Evolutionary conservation across 1,140 invertebrate species (phyloP), one percentile per base, ranked within the genome.

Genomic region (Drosophila micromelanica): DNA sequence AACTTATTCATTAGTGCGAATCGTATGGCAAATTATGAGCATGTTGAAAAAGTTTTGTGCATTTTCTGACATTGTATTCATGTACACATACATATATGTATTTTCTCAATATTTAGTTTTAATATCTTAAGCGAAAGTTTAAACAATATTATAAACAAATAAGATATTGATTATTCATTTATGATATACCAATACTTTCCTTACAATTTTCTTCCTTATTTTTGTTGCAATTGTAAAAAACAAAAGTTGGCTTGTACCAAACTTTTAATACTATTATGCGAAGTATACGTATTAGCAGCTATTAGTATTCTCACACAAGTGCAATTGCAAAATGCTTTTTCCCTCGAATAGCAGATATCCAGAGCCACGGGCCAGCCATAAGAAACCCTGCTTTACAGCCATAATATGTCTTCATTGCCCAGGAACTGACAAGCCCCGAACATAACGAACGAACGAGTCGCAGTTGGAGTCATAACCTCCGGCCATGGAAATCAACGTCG

Each of bases 371-470:
- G 76, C 45, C 57, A 54, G 59, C 59, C 35, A 17, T 46, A 49
- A 42, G 57, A 59, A 59, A 35, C 30, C n/a, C 63, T 35, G 59
- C 20, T 48, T 48, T 15, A 54, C 52, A 12, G 54, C 48, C 73
- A 69, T 67, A 74, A 77, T 81, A 81, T 77, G 70, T 81, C 79
- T 81, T 81, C 79, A 70, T 81, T 81, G 73, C n/a, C 32, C 55
- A 46, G 63, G 43, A 73, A 77, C 78, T 77, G 78, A 69, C 63
- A 73, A 52, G 64, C 43, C 42, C 13, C 38, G 5, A 43, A 54
- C 68, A 64, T 9, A 51, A 30, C 62, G 56, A 68, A 30, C 62
- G 56, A 68, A 57, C 72, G 56, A 61, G 43, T 57, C 37, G 55
- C 43, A 57, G 64, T 60, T 59, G 35, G 11, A 70, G 67, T 61